Conservation (phyloP, 2,113 vertebrate genomes). For the Myotis davidii region DNA sequence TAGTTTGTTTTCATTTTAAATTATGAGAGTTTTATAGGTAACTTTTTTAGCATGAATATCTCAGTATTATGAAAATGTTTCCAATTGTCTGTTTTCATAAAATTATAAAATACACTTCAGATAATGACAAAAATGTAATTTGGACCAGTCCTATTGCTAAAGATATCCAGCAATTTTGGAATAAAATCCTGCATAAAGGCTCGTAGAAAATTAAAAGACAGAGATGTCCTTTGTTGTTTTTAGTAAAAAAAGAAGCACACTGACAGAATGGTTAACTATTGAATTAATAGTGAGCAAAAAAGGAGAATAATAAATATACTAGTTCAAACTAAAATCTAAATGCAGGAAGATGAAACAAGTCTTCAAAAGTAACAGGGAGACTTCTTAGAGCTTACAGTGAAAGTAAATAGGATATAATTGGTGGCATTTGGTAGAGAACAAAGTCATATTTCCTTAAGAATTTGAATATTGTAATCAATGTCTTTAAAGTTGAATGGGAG, state of each 20-base stretch:
- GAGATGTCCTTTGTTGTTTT: neutral
- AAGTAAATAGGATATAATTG: neutral
- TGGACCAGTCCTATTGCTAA: neutral
- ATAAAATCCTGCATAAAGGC: neutral
- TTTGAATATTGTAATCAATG: neutral
- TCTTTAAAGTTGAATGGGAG: neutral
- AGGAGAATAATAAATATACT: neutral
- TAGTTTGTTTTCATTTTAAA: neutral
- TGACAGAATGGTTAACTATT: neutral
- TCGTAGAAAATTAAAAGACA: neutral
- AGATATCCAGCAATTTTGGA: neutral
- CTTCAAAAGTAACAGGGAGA: neutral
- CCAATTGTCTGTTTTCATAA: neutral
- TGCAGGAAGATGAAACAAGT: neutral
- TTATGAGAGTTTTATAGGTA: neutral
- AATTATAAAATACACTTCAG: neutral
- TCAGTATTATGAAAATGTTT: neutral
- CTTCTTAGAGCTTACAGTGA: neutral
- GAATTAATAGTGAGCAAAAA: neutral
- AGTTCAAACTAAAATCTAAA: neutral
- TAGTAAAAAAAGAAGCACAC: neutral
- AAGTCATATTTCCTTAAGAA: neutral
- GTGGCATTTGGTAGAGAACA: neutral
- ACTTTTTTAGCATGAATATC: neutral
- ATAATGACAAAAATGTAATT: neutral